Percentiles rank a stretch among this genome's conserved stretches.
phyloP scores from a whole-genome alignment of 2,888 invertebrate genomes.

The Lasioglossum calceatum region DNA sequence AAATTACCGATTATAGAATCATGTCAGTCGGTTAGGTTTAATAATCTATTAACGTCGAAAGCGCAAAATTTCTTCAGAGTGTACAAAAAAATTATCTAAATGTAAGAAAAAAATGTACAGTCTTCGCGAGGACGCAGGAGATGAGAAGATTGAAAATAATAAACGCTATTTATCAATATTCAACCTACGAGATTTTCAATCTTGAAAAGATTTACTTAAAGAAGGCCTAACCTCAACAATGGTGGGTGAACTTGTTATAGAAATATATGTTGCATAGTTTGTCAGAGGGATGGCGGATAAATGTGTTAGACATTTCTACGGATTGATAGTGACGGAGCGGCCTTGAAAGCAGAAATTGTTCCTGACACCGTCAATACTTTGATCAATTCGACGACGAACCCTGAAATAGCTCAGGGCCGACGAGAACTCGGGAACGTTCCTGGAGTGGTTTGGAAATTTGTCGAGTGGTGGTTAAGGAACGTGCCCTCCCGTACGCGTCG shows the following conservation, averaged over 20 bases:
- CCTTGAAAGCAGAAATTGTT: slow-evolving; percentile 13
- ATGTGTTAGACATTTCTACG: neutral
- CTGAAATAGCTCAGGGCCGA: slow-evolving; percentile 27
- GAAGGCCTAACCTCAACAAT: neutral
- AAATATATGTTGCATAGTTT: neutral
- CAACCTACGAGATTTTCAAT: too few relatives aligned
- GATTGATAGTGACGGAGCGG: neutral
- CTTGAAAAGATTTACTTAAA: too few relatives aligned
- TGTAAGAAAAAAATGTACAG: too few relatives aligned
- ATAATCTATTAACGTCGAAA: too few relatives aligned
- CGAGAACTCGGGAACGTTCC: slow-evolving; percentile 48
- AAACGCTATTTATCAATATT: too few relatives aligned
- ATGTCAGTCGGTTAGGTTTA: too few relatives aligned
- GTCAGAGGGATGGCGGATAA: neutral
- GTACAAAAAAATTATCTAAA: too few relatives aligned
- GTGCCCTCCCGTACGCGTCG: slow-evolving; percentile 42
- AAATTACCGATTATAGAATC: too few relatives aligned
- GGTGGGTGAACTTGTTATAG: neutral
- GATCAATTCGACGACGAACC: slow-evolving; percentile 37
- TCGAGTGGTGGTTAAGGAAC: slow-evolving; percentile 63
- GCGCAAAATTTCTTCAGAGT: too few relatives aligned
- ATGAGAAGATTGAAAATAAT: too few relatives aligned
- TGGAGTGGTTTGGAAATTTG: slow-evolving; percentile 57
- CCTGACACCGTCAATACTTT: slow-evolving; percentile 27
- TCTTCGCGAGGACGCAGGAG: too few relatives aligned